Evolutionary conservation across 2,113 vertebrate species (phyloP), one percentile per base, ranked within the genome.

Genomic region (Telmatochromis sp.): DNA sequence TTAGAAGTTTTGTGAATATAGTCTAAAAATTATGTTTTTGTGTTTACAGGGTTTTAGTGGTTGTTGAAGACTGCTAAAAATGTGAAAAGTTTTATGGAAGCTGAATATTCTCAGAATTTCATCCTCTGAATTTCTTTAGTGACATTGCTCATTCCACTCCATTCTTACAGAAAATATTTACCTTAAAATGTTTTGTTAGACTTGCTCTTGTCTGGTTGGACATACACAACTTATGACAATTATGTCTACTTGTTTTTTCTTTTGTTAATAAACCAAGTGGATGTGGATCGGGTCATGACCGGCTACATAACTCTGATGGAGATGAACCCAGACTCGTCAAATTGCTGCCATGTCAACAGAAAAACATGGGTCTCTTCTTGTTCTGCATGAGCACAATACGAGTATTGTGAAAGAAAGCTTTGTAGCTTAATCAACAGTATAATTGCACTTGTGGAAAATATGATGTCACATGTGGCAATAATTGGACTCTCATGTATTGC

Each of bases 351-450:
- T 57, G 54, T 90, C 85, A 86, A 85, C 68, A 87, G 81, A 45
- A 87, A 84, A 89, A 83, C 85, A 65, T 9, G 21, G 42, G 51
- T 85, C 55, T 82, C 80, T 81, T 84, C 47, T 68, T 55, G 70
- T 87, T 89, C 73, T 84, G 82, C 33, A 60, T 85, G 51, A 84
- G 37, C 84, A 90, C 65, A 90, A 88, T 47, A 86, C 9, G 26
- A 84, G 78, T 12, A 85, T 83, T 88, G 81, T 81, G 82, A 65
- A 86, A 84, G 40, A 47, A 86, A 84, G 85, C 68, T 58, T 73
- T 40, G 28, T 35, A 87, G 85, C 84, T 87, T 91, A 92, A 93
- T 95, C 92, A 95, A 92, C 89, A 88, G 87, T 40, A 80, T 92
- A 92, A 94, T 92, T 92, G 79, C 26, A 21, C 82, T 89, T 81